Conservation (phyloP, 2,113 vertebrate species). For the Salvator merianae region DNA sequence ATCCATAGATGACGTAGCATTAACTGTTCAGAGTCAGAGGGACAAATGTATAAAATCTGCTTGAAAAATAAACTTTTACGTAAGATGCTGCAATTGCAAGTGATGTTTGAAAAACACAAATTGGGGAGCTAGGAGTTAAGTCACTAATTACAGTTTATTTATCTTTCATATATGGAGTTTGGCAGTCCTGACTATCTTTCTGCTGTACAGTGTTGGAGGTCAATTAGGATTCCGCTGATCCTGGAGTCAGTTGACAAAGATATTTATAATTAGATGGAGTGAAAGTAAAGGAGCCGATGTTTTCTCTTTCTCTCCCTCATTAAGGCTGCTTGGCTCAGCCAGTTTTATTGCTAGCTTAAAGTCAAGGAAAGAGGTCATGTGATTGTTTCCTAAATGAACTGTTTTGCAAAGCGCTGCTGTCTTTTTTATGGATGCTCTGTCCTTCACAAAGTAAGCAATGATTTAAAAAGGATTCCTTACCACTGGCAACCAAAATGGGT, state of each 20-base stretch:
- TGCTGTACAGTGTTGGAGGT: slow-evolving; percentile 44
- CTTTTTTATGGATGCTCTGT: slow-evolving; percentile 47
- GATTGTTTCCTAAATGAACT: slow-evolving; percentile 61
- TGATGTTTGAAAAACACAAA: slow-evolving; percentile 27
- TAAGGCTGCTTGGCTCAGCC: slow-evolving; percentile 48
- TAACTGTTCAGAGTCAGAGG: slow-evolving; percentile 36
- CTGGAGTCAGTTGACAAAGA: slow-evolving; percentile 51
- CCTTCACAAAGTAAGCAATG: slow-evolving; percentile 22
- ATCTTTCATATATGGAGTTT: slow-evolving; percentile 53
- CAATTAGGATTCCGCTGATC: slow-evolving; percentile 58
- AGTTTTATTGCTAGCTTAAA: slow-evolving; percentile 69
- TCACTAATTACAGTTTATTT: slow-evolving; percentile 32
- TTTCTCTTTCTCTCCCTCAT: slow-evolving; percentile 63
- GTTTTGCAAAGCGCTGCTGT: slow-evolving; percentile 51
- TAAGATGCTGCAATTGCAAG: slow-evolving; percentile 37
- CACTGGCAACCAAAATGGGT: slow-evolving; percentile 33
- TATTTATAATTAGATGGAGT: slow-evolving; percentile 60
- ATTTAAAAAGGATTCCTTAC: slow-evolving; percentile 11
- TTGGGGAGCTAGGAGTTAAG: slow-evolving; percentile 51
- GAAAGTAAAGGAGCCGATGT: slow-evolving; percentile 50
- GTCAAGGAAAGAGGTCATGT: slow-evolving; percentile 62
- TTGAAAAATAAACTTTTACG: slow-evolving; percentile 17
- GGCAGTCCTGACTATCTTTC: slow-evolving; percentile 44
- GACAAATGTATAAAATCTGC: slow-evolving; percentile 24
- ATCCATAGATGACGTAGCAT: slow-evolving; percentile 12